These are phyloP conservation scores for Trematocara macrostoma DNA, from an alignment of 2,113 vertebrate species.

Conservation along the genomic window DNA sequence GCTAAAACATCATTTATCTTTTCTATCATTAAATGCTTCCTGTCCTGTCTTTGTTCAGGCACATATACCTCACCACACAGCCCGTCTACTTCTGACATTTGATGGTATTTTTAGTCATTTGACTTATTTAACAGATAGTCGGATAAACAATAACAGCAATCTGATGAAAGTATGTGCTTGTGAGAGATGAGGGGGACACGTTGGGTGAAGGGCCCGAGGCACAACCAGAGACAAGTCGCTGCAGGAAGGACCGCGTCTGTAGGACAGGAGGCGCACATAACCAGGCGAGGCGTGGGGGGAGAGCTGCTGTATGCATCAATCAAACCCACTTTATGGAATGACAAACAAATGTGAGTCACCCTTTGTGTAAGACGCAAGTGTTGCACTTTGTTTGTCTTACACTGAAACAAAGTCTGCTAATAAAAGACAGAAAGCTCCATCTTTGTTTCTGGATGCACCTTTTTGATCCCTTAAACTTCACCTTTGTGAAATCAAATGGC, in stretches of 20 bases:
- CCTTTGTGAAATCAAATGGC: background rate
- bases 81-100: background rate
- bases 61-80: background rate
- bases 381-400: background rate
- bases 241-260: background rate
- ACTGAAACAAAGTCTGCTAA: background rate
- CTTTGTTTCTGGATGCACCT: background rate
- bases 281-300: background rate
- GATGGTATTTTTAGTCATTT: background rate
- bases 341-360: background rate
- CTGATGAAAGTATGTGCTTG: background rate
- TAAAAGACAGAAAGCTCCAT: background rate
- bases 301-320: background rate
- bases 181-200: background rate
- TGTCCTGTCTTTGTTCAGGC: background rate
- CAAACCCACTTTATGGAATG: background rate
- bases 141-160: background rate
- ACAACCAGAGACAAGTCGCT: background rate
- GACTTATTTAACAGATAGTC: background rate
- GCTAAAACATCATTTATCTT: background rate
- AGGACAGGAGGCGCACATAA: background rate
- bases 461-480: background rate
- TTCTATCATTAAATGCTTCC: background rate
- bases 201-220: background rate
- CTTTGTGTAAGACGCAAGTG: background rate